A percentile compares a stretch with the other conserved stretches of the same genome.
These are phyloP conservation scores for Drosophila repleta DNA, from an alignment of 1,140 invertebrate species.

Conservation along the genomic window DNA sequence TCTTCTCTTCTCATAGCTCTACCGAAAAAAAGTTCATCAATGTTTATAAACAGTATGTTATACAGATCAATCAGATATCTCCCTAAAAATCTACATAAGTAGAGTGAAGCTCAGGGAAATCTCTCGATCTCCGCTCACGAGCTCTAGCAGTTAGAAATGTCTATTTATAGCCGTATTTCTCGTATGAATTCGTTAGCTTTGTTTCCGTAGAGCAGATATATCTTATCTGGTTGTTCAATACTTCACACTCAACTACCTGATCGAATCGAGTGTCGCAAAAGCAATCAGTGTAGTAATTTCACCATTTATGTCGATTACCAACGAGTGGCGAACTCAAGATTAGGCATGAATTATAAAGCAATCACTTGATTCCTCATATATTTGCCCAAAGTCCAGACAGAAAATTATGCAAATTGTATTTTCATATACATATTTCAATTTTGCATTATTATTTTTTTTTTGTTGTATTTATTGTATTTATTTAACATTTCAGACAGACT, in stretches of 20 bases:
- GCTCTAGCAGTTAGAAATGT: not conserved
- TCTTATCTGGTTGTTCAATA: conserved; percentile 13
- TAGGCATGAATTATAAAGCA: not conserved
- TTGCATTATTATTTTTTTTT: not conserved
- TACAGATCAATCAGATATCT: too few relatives aligned
- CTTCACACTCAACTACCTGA: conserved; percentile 4
- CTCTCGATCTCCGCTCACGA: too few relatives aligned
- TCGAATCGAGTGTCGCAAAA: too few relatives aligned
- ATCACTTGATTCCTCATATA: not conserved
- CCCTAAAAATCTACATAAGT: too few relatives aligned
- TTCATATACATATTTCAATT: not conserved
- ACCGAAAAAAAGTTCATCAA: too few relatives aligned
- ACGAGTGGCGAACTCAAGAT: not conserved
- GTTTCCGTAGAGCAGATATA: not conserved
- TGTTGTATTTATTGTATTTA: not conserved
- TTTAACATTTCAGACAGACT: conserved; percentile 4
- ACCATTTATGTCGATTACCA: too few relatives aligned
- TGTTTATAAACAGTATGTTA: too few relatives aligned
- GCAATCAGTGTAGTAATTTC: not conserved
- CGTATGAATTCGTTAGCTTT: not conserved
- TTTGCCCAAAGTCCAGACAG: not conserved
- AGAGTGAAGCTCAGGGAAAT: too few relatives aligned
- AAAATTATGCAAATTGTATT: not conserved
- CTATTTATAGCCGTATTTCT: not conserved
- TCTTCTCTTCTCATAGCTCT: too few relatives aligned